Evolutionary conservation across 2,797 vertebrate genomes (phyloP), one percentile per base, ranked within the genome.

Genomic region (Micromesistius poutassou): DNA sequence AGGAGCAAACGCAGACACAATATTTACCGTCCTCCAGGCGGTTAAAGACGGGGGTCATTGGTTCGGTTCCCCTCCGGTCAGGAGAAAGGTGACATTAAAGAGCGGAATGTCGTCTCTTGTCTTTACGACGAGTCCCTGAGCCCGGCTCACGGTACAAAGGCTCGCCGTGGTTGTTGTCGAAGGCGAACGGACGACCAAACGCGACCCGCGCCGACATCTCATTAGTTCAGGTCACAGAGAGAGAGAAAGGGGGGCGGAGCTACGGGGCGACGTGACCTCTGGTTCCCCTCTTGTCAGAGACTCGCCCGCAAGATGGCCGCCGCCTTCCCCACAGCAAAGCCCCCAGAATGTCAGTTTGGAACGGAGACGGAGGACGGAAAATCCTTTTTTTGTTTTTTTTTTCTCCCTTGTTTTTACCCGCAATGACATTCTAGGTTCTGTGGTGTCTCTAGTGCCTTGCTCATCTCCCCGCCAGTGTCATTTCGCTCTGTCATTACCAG

Each of bases 401-500:
- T 86, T 76, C 79, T 74, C 82, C 77, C 78, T 82, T 16, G 42
- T 85, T 84, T 83, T 75, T 78, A 38, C 86, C 50, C 87, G 30
- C 85, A 79, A 62, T 89, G 89, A 89, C 88, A 79, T 85, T 91
- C 74, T 85, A 86, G 50, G 50, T 89, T 88, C 82, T 92, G 89
- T 30, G 86, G 90, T 87, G 40, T 73, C 83, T 76, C 76, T 79
- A 72, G 82, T 78, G 78, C 78, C 81, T 79, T 75, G 87, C 90
- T 88, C 86, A 72, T 90, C 92, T 82, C 87, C 83, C 73, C 35
- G 76, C 74, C 50, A 77, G 78, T 87, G 87, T 90, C 87, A 83
- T 77, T 78, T 90, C 33, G 81, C 89, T 91, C 93, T 94, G 88
- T 94, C 89, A 94, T 95, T 94, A 94, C 84, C 76, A 83, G 7